Base-by-base conservation (phyloP, 2,888 invertebrate species). In the Toxonevra muliebris region DNA sequence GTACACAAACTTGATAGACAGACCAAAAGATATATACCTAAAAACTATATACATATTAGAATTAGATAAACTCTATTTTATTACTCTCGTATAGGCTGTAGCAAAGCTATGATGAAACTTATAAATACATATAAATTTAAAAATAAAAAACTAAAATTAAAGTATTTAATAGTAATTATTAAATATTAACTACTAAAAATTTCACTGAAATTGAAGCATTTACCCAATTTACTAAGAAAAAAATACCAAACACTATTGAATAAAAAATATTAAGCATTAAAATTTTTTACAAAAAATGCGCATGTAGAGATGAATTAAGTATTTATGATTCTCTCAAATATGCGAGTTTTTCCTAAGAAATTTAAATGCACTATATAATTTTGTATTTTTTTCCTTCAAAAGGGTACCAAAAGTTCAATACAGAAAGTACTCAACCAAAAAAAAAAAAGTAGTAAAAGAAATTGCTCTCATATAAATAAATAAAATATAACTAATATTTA, bases 11-110 rank as follows among this genome's bases (percentile, higher is more conserved):
- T 42, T 30, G 17, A 58, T 40, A 58, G 4, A 11, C 20, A 41
- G 15, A 41, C 13, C 30, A 15, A n/a, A 20, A 62, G 11, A 62
- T 62, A 20, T 17, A 42, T n/a, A 53, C 52, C 15, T 10, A 62
- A 13, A 2, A 17, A 50, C 10, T 50, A 30, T 58, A 58, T 13
- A 58, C 3, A 40, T 30, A 12, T 40, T 53, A 13, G 41, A 48
- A 15, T 15, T 52, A 61, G 20, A 11, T 13, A 62, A 55, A 19
- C 45, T 61, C 57, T 66, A 42, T 62, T 52, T 58, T 62, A 62
- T 4, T 66, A 66, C 57, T 66, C 50, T 45, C 62, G 48, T 61
- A 59, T 67, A 67, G 59, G 59, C 67, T 59, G 61, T 63, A 67
- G 63, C 54, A 55, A 57, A 61, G 52, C 53, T 62, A 66, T 55